Evolutionary conservation across 2,888 invertebrate genomes (phyloP), one percentile per base, ranked within the genome.

Genomic region (Timema cristinae): DNA sequence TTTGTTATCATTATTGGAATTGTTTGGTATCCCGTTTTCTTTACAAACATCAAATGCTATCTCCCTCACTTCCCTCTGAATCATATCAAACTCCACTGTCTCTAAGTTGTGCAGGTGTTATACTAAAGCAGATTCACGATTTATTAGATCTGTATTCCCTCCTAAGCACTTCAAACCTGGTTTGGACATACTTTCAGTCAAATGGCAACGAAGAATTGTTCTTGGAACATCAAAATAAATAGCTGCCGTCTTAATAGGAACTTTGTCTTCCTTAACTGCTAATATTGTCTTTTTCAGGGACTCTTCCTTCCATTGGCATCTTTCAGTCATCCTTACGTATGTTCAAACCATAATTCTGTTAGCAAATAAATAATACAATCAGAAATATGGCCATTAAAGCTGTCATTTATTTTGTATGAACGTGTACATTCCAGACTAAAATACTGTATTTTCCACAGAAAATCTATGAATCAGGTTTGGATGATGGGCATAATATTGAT

Each of bases 201-300:
- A 63, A 63, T 16, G 63, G 13, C 32, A 5, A 6, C 63, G 63
- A 16, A 63, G 63, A 63, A 48, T 63, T 63, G 63, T 16, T 16
- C 63, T 63, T 15, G 32, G 32, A 63, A 63, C 32, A 63, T 15
- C 32, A 63, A 63, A 63, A 32, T 16, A 48, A 32, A 63, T 11
- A 15, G 8, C 63, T 11, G 8, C 63, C 48, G 63, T 63, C 63
- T 15, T 63, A 63, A 63, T 16, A 63, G 63, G 16, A 63, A 63
- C 8, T 63, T 63, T 63, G 63, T 63, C 63, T 15, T 63, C 16
- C 63, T 63, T 63, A 63, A 63, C 63, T 63, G 16, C 63, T 63
- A 2, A 11, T 63, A 63, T 63, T 63, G 16, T 16, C 63, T 16
- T 63, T 16, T 63, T 7, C 63, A 15, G 11, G 63, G 63, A 63